Conservation (phyloP, 1,140 invertebrate species). For the Aphaenogaster ashmeadi region DNA sequence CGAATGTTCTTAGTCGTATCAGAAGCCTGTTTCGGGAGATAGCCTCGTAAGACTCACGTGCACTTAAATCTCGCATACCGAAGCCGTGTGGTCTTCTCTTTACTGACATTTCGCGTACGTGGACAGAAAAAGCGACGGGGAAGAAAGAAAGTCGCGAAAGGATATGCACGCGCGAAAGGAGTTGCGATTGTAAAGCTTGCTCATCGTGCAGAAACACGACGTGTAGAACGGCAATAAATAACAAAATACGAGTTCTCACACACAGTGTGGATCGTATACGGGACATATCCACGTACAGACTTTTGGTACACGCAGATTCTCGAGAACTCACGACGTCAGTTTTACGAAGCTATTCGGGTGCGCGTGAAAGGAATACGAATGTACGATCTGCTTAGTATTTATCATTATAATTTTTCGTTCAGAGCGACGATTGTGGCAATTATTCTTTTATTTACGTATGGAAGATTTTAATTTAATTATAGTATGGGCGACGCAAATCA, state of each 20-base stretch:
- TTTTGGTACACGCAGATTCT: constrained; percentile 15
- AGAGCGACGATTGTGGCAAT: neutral
- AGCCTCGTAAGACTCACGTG: constrained; percentile 10
- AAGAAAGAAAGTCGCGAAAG: neutral
- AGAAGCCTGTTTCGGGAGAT: neutral
- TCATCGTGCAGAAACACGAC: constrained; percentile 34
- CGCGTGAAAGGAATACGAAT: neutral
- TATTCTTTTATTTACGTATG: neutral
- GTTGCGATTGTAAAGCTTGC: constrained; percentile 46
- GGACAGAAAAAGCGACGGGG: neutral
- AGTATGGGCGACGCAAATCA: neutral
- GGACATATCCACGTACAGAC: neutral
- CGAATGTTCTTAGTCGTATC: neutral
- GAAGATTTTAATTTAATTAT: constrained; percentile 30
- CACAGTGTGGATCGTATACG: constrained; percentile 19
- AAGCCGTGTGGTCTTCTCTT: neutral
- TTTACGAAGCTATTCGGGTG: constrained; percentile 27
- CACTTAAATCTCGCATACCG: constrained; percentile 5
- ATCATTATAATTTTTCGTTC: neutral
- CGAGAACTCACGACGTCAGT: constrained; percentile 20
- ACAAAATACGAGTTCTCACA: constrained; percentile 8
- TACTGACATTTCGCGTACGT: constrained; percentile 24
- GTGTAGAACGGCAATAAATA: constrained; percentile 22
- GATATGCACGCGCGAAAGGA: neutral
- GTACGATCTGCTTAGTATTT: neutral